A percentile compares a stretch with the other conserved stretches of the same genome.
These are phyloP conservation scores for Peromyscus leucopus DNA, from an alignment of 2,113 vertebrate genomes.

Conservation along the genomic window DNA sequence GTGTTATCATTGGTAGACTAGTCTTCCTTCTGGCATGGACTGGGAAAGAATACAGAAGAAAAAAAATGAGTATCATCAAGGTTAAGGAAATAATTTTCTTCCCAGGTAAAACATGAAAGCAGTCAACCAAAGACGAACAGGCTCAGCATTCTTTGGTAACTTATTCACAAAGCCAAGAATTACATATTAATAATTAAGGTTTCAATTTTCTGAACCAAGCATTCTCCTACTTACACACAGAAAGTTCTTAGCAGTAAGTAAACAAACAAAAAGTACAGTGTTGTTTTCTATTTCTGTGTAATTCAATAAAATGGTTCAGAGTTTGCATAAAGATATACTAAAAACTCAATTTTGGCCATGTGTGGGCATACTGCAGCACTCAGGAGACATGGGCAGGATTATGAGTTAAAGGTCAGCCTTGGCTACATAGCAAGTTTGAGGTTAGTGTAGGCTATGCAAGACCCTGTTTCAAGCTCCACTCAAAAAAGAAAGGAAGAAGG, in stretches of 20 bases:
- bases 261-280: constrained; percentile 76
- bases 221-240: background rate
- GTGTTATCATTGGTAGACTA: background rate
- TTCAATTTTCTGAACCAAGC: constrained; percentile 46
- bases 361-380: too few species aligned
- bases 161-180: constrained; percentile 60
- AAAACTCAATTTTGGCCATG: constrained; percentile 77
- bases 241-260: constrained; percentile 66
- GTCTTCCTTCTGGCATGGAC: constrained; percentile 1
- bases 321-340: constrained; percentile 75
- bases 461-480: background rate
- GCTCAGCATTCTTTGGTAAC: background rate
- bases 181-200: constrained; percentile 42
- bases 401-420: background rate
- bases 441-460: background rate
- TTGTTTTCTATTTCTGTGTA: constrained; percentile 84
- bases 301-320: constrained; percentile 86
- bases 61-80: constrained; percentile 19
- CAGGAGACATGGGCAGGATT: background rate
- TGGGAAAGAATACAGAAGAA: background rate
- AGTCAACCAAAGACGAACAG: background rate
- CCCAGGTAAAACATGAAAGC: constrained; percentile 40
- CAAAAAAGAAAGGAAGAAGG: background rate
- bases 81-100: constrained; percentile 46
- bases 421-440: background rate